Conservation (phyloP, 2,113 vertebrate genomes). For the Seriola dumerili region DNA sequence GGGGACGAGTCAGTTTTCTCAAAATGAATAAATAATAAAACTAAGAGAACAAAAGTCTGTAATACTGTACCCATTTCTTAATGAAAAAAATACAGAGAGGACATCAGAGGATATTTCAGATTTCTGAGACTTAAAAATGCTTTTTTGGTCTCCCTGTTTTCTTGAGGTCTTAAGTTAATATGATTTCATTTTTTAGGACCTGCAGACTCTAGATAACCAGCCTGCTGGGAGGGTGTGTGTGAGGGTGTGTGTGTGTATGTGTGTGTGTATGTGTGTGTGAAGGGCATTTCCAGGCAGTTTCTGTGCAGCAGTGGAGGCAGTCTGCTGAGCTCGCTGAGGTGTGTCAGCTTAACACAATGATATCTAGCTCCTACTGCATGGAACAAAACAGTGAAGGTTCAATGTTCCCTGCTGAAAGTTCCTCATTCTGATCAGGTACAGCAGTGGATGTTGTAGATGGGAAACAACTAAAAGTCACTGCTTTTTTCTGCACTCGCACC, state of each 20-base stretch:
- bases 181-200: conserved; percentile 18
- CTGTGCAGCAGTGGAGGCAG: conserved; percentile 51
- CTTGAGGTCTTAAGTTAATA: conserved; percentile 31
- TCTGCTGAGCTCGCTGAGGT: conserved; percentile 61
- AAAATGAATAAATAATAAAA: conserved; percentile 52
- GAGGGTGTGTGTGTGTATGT: background rate
- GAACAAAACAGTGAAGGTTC: conserved; percentile 30
- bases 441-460: background rate
- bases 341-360: conserved; percentile 62
- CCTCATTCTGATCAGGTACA: conserved; percentile 26
- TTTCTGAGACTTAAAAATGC: conserved; percentile 21
- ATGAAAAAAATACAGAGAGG: background rate
- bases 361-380: conserved; percentile 44
- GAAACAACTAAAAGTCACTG: conserved; percentile 17
- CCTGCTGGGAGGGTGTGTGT: conserved; percentile 17
- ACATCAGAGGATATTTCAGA: conserved; percentile 16
- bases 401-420: conserved; percentile 1
- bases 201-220: conserved; percentile 64
- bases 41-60: conserved; percentile 34
- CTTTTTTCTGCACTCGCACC: background rate
- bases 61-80: background rate
- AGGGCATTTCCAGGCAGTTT: conserved; percentile 50
- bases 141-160: background rate
- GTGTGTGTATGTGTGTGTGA: background rate
- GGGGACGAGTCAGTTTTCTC: conserved; percentile 32